Conservation (phyloP, 2,797 vertebrate species). For the Saxicola maurus region DNA sequence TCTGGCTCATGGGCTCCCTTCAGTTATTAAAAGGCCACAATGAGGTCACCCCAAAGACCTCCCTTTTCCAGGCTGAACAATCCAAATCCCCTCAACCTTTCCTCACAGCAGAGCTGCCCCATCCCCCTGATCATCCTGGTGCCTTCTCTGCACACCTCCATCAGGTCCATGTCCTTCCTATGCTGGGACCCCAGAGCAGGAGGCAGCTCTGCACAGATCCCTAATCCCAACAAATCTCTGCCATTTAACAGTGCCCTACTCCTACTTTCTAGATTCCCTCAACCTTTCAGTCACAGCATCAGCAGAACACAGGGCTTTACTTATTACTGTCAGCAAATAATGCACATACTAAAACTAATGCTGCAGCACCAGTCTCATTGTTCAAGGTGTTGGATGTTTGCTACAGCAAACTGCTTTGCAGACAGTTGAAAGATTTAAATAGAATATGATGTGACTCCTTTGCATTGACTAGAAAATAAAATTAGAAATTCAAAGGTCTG, state of each 20-base stretch:
- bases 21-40: not conserved
- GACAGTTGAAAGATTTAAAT: not conserved
- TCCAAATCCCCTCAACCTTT: not conserved
- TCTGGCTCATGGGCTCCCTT: not conserved
- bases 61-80: not conserved
- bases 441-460: not conserved
- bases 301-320: not conserved
- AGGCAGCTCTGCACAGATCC: not conserved
- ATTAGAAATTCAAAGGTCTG: not conserved
- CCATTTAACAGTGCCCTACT: not conserved
- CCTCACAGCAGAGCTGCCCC: not conserved
- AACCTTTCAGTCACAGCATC: not conserved
- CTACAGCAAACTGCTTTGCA: not conserved
- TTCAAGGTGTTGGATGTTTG: accelerated
- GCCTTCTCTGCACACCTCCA: not conserved
- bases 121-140: not conserved
- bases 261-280: not conserved
- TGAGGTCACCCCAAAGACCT: not conserved
- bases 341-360: accelerated
- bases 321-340: not conserved
- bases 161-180: accelerated
- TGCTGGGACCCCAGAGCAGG: not conserved
- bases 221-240: not conserved
- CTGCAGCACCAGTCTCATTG: not conserved
- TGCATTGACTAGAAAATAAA: not conserved